Base-by-base conservation (phyloP, 2,797 vertebrate species). In the Trachops cirrhosus region DNA sequence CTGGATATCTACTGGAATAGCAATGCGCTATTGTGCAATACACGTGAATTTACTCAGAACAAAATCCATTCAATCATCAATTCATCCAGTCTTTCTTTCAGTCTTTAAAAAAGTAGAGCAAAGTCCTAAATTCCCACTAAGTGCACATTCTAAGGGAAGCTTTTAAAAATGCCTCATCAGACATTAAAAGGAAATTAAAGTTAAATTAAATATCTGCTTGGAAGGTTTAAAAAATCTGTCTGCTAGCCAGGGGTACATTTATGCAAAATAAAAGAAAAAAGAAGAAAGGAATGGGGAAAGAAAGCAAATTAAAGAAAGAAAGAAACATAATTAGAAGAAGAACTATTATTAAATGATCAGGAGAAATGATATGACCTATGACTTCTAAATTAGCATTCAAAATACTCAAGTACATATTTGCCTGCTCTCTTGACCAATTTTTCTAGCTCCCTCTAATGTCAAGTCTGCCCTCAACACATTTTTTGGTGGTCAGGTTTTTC, bases 331-430 rank as follows among this genome's bases (percentile, higher is more conserved):
- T 87, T 96, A 94, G 93, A 98, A 98, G 97, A 98, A 98, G 98
- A 98, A 99, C 98, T 99, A 99, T 99, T 96, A 82, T 98, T 99
- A 98, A 98, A 99, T 98, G 98, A 98, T 98, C 98, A 99, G 99
- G 99, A 99, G 99, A 98, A 98, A 99, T 98, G 99, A 99, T 98
- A 98, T 98, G 98, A 98, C 99, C 99, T 99, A 98, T 98, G 99
- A 99, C 99, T 99, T 99, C 98, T 99, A 99, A 99, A 99, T 97
- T 98, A 98, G 99, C 99, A 99, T 99, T 99, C 99, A 99, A 98
- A 99, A 99, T 99, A 99, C 98, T 99, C 99, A 97, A 96, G 99
- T 97, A 99, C 99, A 99, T 99, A 99, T 99, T 99, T 99, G 99
- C 99, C 99, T 99, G 99, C 99, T 99, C 99, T 99, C 99, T 93